Percentiles rank a stretch among this genome's conserved stretches.
These are phyloP conservation scores for Delia radicum DNA, from an alignment of 1,140 invertebrate species.

Conservation along the genomic window DNA sequence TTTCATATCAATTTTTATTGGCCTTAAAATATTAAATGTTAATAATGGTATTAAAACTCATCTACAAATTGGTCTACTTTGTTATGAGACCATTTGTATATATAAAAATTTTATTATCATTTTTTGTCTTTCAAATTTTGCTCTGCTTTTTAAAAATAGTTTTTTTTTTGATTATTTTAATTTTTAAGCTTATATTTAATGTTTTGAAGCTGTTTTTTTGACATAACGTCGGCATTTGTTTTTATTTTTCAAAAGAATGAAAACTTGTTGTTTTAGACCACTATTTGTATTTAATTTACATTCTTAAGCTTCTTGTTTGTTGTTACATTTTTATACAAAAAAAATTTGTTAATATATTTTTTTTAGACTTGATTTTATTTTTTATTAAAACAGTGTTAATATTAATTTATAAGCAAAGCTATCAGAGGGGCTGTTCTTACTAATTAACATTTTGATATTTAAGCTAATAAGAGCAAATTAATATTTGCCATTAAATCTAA, in stretches of 20 bases:
- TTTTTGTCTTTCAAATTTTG: not conserved
- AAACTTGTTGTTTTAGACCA: not conserved
- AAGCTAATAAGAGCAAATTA: not conserved
- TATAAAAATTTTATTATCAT: not conserved
- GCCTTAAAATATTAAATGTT: not conserved
- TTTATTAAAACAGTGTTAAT: not conserved
- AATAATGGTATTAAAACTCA: not conserved
- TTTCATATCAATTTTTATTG: not conserved
- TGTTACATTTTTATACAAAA: not conserved
- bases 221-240: not conserved
- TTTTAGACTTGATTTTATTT: not conserved
- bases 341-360: not conserved
- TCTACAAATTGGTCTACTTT: constrained; percentile 1
- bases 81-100: too few species aligned
- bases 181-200: constrained; percentile 20
- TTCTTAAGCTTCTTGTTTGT: not conserved
- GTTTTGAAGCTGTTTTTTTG: not conserved
- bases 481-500: not conserved
- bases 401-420: not conserved
- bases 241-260: not conserved
- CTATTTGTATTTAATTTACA: not conserved
- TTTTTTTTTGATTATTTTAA: not conserved
- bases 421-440: not conserved
- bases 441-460: not conserved
- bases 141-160: not conserved